Evolutionary conservation across 2,888 invertebrate species (phyloP), one percentile per base, ranked within the genome.

Genomic region (Mythimna lalbum): DNA sequence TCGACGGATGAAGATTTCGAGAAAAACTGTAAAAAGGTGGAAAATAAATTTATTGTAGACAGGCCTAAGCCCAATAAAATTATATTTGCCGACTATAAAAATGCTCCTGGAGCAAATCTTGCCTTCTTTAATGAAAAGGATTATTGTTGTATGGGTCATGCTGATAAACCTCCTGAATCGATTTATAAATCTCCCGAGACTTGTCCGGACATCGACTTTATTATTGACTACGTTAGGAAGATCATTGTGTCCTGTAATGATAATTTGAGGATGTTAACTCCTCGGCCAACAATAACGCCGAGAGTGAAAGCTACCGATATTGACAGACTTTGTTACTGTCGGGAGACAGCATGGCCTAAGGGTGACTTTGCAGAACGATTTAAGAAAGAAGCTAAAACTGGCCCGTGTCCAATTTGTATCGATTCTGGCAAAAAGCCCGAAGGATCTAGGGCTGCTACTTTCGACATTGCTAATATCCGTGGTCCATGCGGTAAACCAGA

Each of bases 211-310:
- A 89, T 95, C 56, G 89, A 96, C 80, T 91, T 86, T 69, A 95
- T 96, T 64, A 87, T 92, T 59, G 95, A 96, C 74, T 96, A 96
- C 73, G 91, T 95, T 1, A 90, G 94, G 56, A 95, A 94, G 78
- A 93, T 94, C 14, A 93, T 96, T 57, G 89, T 93, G 19, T 95
- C 95, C 6, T 95, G 95, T 83, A 95, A 96, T 83, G 95, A 96
- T 80, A 94, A 95, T 77, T 93, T 96, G 94, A 91, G 95, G 77
- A 95, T 94, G 95, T 83, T 96, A 71, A 95, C 95, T 36, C 95
- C 95, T 61, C 91, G 92, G 17, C 91, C 94, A 17, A 90, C 93
- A 4, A 93, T 95, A 76, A 88, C 72, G 69, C 95, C 95, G 1
- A 90, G 93, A 89, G 79, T 94, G 1, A 94, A 93, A 88, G 95